phyloP scores from a whole-genome alignment of 2,113 vertebrate species.

The Heptranchias perlo region DNA sequence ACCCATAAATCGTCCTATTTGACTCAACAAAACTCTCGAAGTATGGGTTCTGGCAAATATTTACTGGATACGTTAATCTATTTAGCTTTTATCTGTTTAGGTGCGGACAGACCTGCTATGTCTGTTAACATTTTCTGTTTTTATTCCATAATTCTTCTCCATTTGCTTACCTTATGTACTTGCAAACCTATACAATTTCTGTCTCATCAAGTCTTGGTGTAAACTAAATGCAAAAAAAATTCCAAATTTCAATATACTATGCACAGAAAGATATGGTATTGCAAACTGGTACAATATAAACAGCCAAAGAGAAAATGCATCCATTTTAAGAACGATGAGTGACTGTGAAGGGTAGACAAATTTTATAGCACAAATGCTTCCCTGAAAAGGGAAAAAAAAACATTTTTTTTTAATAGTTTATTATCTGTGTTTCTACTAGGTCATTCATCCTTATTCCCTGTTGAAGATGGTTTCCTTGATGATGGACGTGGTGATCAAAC shows the following conservation, averaged over 20 bases:
- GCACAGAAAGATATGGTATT: background rate
- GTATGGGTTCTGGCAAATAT: background rate
- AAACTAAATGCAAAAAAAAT: background rate
- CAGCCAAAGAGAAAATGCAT: background rate
- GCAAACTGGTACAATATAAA: background rate
- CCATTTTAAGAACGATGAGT: background rate
- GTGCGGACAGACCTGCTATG: background rate
- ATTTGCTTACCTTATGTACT: background rate
- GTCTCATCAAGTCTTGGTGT: background rate
- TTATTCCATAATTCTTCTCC: background rate
- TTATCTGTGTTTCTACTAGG: slow-evolving; percentile 56
- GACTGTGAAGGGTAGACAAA: background rate
- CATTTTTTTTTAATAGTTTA: background rate
- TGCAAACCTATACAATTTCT: background rate
- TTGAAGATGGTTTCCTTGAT: slow-evolving; percentile 95
- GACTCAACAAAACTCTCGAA: background rate
- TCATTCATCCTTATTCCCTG: slow-evolving; percentile 92
- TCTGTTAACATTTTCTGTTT: background rate
- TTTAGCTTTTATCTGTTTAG: background rate
- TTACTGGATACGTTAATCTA: background rate
- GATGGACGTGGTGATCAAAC: slow-evolving; percentile 87
- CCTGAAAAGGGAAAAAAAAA: background rate
- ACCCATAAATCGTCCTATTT: background rate
- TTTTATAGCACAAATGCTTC: background rate
- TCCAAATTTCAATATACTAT: background rate